Evolutionary conservation across 2,888 invertebrate species (phyloP).

Genomic region (Lypha dubia): DNA sequence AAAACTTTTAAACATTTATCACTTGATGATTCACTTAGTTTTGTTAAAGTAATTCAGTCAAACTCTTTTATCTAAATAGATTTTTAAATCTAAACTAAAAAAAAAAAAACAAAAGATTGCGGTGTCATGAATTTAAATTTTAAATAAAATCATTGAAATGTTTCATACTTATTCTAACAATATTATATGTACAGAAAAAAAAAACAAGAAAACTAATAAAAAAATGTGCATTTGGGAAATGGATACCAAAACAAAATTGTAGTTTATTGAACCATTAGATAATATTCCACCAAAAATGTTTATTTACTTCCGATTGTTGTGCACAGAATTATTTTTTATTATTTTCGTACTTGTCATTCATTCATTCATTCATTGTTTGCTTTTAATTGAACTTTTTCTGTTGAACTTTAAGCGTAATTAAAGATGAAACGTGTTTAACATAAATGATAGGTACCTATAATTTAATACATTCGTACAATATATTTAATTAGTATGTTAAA

Average conservation of each 20-base stretch:
- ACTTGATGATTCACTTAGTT: not conserved
- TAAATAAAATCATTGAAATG: conserved; percentile 42
- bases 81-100: not conserved
- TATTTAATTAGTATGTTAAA: conserved; percentile 27
- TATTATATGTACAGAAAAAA: too few species aligned
- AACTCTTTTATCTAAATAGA: not conserved
- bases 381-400: conserved; percentile 36
- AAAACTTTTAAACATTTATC: not conserved
- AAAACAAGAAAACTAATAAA: too few species aligned
- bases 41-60: not conserved
- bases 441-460: not conserved
- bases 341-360: not conserved
- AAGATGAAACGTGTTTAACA: conserved; percentile 52
- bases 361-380: not conserved
- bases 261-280: conserved; percentile 45
- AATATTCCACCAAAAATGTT: conserved; percentile 19
- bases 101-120: not conserved
- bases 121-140: not conserved
- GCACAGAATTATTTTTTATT: conserved; percentile 56
- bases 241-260: not conserved
- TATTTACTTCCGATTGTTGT: conserved; percentile 65
- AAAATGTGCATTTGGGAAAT: not conserved
- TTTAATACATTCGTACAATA: not conserved
- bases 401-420: conserved; percentile 54
- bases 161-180: not conserved